Base-by-base conservation (phyloP, 2,113 vertebrate genomes). In the Pituophis catenifer region DNA sequence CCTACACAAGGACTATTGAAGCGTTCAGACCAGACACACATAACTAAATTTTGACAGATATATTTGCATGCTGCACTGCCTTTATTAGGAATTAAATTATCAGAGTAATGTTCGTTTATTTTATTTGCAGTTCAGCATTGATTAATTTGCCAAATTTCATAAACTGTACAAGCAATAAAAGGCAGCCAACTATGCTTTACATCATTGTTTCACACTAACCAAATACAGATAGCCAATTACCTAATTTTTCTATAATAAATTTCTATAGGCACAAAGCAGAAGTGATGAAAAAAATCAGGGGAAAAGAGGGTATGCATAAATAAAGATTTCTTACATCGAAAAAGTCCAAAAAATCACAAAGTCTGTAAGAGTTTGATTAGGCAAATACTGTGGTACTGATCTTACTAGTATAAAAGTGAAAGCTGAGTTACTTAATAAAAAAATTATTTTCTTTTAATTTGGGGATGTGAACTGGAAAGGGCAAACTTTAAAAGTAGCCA, bases 331-430 rank as follows among this genome's bases (percentile, higher is more conserved):
- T 98, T 98, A 98, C 97, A 97, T 97, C 97, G 97, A 97, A 98
- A 97, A 95, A 95, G 96, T 97, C 96, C 96, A 96, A 89, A 96
- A 95, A 97, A 97, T 97, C 97, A 97, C 97, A 97, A 97, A 98
- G 94, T 96, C 98, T 98, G 97, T 97, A 98, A 97, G 97, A 97
- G 96, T 97, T 95, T 96, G 94, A 97, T 98, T 97, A 97, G 96
- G 97, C 97, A 98, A 98, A 98, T 97, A 97, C 98, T 97, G 98
- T 97, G 97, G 97, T 96, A 97, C 97, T 97, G 98, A 97, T 97
- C 97, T 98, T 97, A 96, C 97, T 97, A 97, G 97, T 98, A 98
- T 97, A 98, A 98, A 98, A 98, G 97, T 94, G 97, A 98, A 97
- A 97, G 96, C 95, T 97, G 89, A 97, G 96, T 96, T 97, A 95